Conservation (phyloP, 2,888 invertebrate genomes). For the Drepana falcataria region DNA sequence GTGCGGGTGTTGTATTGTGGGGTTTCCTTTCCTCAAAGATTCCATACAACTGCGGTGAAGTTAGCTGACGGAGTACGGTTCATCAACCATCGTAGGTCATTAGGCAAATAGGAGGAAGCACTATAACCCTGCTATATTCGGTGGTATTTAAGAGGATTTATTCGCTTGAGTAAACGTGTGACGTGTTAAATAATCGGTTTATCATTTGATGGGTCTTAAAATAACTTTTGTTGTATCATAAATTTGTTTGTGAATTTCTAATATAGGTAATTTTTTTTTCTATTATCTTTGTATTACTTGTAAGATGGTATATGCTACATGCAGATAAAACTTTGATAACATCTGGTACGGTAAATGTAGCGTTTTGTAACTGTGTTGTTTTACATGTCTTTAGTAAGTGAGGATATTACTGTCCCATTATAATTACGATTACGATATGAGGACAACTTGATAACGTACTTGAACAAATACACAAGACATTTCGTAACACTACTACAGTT, state of each 20-base stretch:
- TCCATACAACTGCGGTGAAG: slow-evolving; percentile 48
- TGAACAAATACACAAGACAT: background rate
- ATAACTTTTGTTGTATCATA: background rate
- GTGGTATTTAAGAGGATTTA: slow-evolving; percentile 3
- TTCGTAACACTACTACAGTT: background rate
- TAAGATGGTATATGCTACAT: no score
- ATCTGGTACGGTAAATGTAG: background rate
- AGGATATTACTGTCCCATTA: background rate
- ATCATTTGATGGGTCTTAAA: background rate
- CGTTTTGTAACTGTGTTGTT: background rate
- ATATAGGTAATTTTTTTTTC: no score
- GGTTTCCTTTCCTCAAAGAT: slow-evolving; percentile 51
- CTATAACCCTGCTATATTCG: background rate
- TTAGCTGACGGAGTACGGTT: slow-evolving; percentile 34
- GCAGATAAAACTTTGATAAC: no score
- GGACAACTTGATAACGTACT: background rate
- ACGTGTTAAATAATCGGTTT: background rate
- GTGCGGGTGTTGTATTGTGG: slow-evolving; percentile 29
- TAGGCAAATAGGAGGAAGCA: slow-evolving; percentile 14
- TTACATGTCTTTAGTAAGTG: background rate
- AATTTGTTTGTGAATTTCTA: no score
- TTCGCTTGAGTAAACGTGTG: background rate
- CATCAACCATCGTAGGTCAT: slow-evolving; percentile 33
- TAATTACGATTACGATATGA: background rate
- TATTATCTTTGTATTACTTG: no score